Conservation (phyloP, 2,113 vertebrate species). For the Melospiza georgiana region DNA sequence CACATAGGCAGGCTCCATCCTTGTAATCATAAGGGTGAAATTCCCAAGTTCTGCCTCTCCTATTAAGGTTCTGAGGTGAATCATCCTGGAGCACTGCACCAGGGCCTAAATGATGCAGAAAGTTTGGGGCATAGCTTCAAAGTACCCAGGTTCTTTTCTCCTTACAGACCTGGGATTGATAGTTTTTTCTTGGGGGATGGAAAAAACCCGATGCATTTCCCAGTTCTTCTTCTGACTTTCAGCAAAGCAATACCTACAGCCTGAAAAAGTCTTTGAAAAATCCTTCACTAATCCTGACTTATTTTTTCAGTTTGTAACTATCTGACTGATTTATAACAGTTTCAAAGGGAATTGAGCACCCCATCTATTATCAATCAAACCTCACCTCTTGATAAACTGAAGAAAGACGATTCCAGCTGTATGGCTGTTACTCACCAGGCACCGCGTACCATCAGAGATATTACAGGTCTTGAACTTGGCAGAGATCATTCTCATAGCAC, state of each 20-base stretch:
- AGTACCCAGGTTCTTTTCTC: background rate
- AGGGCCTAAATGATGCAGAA: background rate
- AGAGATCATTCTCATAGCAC: background rate
- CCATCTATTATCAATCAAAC: conserved; percentile 13
- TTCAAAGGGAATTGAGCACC: conserved; percentile 11
- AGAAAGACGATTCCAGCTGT: background rate
- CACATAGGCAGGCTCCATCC: background rate
- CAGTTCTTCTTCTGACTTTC: background rate
- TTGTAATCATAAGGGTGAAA: background rate
- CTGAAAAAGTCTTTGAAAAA: background rate
- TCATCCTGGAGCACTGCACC: background rate
- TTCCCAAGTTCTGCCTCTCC: background rate
- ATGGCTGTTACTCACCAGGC: background rate
- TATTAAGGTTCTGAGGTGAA: background rate
- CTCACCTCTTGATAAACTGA: background rate
- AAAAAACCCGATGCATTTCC: background rate
- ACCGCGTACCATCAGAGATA: background rate
- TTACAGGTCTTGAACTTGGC: conserved; percentile 21
- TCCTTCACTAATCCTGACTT: background rate
- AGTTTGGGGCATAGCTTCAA: background rate
- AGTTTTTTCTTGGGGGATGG: background rate
- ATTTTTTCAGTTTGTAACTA: background rate
- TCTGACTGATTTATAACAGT: conserved; percentile 6
- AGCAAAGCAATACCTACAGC: background rate
- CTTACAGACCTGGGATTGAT: background rate